Conservation (phyloP, 2,113 vertebrate genomes). For the Channa argus region DNA sequence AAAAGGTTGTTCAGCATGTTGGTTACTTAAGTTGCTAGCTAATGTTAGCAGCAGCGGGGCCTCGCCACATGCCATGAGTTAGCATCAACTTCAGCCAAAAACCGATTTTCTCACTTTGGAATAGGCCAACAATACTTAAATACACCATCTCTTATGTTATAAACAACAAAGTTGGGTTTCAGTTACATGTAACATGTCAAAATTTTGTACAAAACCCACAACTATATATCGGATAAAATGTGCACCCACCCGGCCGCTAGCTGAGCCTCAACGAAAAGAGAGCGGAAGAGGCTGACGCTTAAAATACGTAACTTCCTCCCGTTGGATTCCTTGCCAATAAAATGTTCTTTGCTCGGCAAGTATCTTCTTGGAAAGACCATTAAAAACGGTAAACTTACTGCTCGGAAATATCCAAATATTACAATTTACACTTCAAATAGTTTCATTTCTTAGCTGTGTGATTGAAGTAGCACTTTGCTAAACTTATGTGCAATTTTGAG, state of each 20-base stretch:
- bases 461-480: no score
- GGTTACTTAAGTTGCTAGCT: constrained; percentile 1
- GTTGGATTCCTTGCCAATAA: not conserved
- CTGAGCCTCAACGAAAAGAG: constrained; percentile 79
- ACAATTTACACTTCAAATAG: no score
- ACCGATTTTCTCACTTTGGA: not conserved
- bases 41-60: constrained; percentile 49
- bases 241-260: constrained; percentile 72
- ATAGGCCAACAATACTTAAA: fast-evolving
- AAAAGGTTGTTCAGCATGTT: fast-evolving
- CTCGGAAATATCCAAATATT: no score
- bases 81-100: not conserved
- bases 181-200: not conserved
- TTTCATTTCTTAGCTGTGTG: no score
- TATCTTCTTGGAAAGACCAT: no score
- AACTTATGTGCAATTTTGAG: no score
- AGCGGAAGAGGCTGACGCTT: constrained; percentile 25
- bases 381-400: no score
- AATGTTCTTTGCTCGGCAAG: not conserved
- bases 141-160: fast-evolving
- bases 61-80: constrained; percentile 69
- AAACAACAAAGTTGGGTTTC: fast-evolving
- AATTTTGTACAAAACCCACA: not conserved
- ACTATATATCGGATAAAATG: constrained; percentile 14
- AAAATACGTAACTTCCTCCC: constrained; percentile 68